Base-by-base conservation (phyloP, 2,888 invertebrate species). In the Hipparchia sbordonii region DNA sequence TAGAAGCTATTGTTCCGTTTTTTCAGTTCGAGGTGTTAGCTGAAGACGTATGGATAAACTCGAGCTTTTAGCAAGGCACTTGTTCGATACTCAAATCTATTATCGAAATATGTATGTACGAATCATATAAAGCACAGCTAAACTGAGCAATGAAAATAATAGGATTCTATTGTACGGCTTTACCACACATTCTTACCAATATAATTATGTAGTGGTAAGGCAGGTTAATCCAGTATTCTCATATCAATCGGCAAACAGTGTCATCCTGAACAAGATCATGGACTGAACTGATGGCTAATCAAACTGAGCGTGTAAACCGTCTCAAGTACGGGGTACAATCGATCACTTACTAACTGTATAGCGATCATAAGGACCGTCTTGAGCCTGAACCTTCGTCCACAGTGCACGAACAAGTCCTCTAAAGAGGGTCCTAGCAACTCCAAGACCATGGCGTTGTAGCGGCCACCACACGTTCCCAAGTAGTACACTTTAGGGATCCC, bases 401-500 rank as follows among this genome's bases (percentile, higher is more conserved):
- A 99, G 93, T 99, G 96, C 95, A 99, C 99, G 95, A 99, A 99
- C 84, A 99, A 96, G 94, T 99, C 99, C 95, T 99, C 99, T 86
- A 99, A 96, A 93, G 99, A 98, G 89, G 99, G 99, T 86, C 99
- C 99, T 90, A 99, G 96, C 88, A 99, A 96, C 95, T 99, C 99
- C 98, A 99, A 98, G 89, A 99, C 99, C 94, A 99, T 96, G 88
- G 99, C 99, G 95, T 99, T 99, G 96, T 99, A 99, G 85, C 93
- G 93, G 95, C 99, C 99, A 88, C 99, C 99, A 95, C 99, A 99
- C 82, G 99, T 99, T 81, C 99, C 99, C 95, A 99, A 99, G 95
- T 99, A 99, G 95, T 97, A 99, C 84, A 99, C 99, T 95, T 99
- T 99, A 85, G 99, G 99, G 91, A 99, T 95, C 89, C 99, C 99